These are phyloP conservation scores for Lepidurus packardi DNA, from an alignment of 1,140 invertebrate genomes.

Conservation along the genomic window DNA sequence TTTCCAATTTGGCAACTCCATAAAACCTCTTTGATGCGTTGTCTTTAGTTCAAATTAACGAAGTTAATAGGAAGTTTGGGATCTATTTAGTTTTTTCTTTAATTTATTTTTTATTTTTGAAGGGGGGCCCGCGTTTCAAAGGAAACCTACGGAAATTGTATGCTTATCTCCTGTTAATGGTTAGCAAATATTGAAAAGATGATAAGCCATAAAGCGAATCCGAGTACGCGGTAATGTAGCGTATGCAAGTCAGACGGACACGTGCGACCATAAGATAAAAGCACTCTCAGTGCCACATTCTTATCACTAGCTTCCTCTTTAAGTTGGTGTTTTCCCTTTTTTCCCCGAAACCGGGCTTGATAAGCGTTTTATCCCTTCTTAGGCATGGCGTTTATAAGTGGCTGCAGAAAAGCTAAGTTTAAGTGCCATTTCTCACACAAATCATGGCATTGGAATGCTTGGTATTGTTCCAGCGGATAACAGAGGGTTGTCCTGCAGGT, in stretches of 20 bases:
- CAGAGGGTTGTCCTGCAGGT: background rate
- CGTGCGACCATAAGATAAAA: background rate
- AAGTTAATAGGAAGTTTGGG: background rate
- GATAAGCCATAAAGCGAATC: background rate
- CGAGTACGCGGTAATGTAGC: background rate
- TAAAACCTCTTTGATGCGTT: background rate
- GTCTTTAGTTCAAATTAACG: background rate
- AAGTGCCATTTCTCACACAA: constrained; percentile 4
- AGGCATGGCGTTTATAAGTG: background rate
- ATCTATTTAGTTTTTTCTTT: no score
- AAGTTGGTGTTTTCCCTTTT: background rate
- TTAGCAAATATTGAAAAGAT: background rate
- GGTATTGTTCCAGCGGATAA: constrained; percentile 5
- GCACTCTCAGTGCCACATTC: background rate
- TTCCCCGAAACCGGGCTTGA: background rate
- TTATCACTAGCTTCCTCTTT: background rate
- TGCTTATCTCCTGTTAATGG: background rate
- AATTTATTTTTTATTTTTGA: no score
- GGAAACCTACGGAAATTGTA: background rate
- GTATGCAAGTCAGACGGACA: background rate
- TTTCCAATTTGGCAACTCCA: background rate
- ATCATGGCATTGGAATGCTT: background rate
- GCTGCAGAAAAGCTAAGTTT: background rate
- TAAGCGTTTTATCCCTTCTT: background rate
- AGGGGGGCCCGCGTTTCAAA: background rate